Base-by-base conservation (phyloP, 2,113 vertebrate genomes). In the Ivindomyrus marchei region DNA sequence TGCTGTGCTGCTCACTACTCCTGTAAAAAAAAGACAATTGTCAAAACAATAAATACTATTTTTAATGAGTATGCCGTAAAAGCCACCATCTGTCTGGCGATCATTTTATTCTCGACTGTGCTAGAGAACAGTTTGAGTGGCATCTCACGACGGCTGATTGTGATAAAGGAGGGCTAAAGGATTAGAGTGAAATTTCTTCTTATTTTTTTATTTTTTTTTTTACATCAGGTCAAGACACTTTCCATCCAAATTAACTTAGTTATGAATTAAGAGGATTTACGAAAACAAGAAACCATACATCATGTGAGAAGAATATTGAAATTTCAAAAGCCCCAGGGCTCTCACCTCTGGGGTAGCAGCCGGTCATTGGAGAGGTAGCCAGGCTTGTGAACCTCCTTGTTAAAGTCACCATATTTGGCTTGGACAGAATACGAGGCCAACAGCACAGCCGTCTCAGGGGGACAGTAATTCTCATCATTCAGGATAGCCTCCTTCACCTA, bases 401-500 rank as follows among this genome's bases (percentile, higher is more conserved):
- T 97, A 93, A 97, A 98, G 94, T 99, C 98, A 46, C 95, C 97
- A 45, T 99, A 99, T 90, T 99, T 99, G 93, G 98, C 97, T 93
- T 99, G 98, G 90, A 99, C 98, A 46, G 98, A 95, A 31, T 99
- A 99, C 1, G 98, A 99, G 49, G 97, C 98, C 94, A 99, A 94
- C 27, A 99, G 95, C 93, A 99, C 98, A 0, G 98, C 98, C 0
- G 98, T 99, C 96, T 99, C 98, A n/a, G 98, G 98, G 62, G 98
- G 98, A 91, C 98, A 99, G 93, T 99, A 99, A 92, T 98, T 98
- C 94, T 99, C 98, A 92, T 99, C 98, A 89, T 98, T 99, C 95
- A 99, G 94, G 92, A 99, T 98, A 0, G 97, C 97, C 95, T 99
- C 98, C 94, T 99, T 99, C 91, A 99, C 98, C 98, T 99, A 96